phyloP scores from a whole-genome alignment of 2,113 vertebrate genomes.

The Madoqua kirkii region DNA sequence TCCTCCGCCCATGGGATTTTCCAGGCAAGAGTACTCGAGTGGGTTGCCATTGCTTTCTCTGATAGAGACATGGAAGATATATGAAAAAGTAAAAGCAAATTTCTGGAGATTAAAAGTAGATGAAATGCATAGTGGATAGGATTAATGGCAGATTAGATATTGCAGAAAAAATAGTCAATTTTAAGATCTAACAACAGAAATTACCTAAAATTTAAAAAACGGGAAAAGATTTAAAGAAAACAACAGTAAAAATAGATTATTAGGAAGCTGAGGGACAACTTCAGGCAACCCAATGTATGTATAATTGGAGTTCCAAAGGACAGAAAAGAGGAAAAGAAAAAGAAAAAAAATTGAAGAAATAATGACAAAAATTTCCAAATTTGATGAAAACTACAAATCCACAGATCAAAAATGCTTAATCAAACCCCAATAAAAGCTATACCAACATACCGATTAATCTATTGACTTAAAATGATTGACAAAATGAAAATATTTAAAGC shows the following conservation, averaged over 20 bases:
- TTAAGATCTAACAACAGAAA: background rate
- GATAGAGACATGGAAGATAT: background rate
- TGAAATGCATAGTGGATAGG: background rate
- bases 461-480: background rate
- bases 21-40: no score
- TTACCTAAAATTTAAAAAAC: background rate
- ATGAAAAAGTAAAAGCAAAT: background rate
- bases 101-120: background rate
- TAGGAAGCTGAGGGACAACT: background rate
- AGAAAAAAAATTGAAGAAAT: background rate
- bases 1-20: no score
- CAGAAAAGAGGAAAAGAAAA: background rate
- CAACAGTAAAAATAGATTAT: background rate
- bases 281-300: rapidly evolving
- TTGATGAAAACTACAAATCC: background rate
- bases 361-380: background rate
- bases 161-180: background rate
- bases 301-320: background rate
- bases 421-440: background rate
- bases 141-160: background rate
- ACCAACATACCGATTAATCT: background rate
- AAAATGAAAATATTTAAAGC: background rate
- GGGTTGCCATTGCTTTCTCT: no score
- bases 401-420: background rate
- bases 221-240: background rate